Evolutionary conservation across 2,888 invertebrate species (phyloP), one percentile per base, ranked within the genome.

Genomic region (Abscondita cerata): DNA sequence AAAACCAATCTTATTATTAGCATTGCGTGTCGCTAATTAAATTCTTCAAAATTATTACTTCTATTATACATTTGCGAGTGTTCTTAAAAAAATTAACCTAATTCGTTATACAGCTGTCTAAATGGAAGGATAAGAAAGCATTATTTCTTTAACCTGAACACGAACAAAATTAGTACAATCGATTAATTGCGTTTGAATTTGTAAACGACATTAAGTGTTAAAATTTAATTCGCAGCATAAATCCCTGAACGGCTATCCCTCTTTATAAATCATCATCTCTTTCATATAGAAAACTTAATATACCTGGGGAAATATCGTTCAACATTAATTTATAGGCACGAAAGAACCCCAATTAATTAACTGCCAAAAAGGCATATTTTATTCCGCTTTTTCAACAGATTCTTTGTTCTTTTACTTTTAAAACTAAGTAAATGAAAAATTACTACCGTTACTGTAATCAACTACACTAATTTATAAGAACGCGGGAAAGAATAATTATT

Each of bases 301-400:
- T 58, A 58, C 52, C 58, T 58, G 38, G 58, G 58, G 58, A 58
- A 58, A 58, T 58, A 58, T 58, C 57, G 57, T 50, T 52, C 46
- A 44, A 46, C 58, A 52, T 58, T 58, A 58, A 58, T 58, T 58
- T 58, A 52, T 34, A 44, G 41, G 50, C 51, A 51, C 51, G 57
- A 57, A 57, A 57, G 57, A 57, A 57, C 57, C 57, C 50, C 57
- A 57, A 57, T 57, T 57, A 57, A 57, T 57, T 57, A 57, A 50
- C 55, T 51, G 19, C 41, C 41, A 50, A 57, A 55, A 48, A 51
- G 57, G 57, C 50, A 51, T 57, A 51, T 51, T 57, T 57, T 51
- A 55, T 55, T 47, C 55, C 25, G 47, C 55, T 48, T 55, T 55
- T 55, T 55, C 55, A 34, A 12, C 51, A 33, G 31, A 25, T 57